Conservation (phyloP, 2,113 vertebrate species). For the Poecilia latipinna region DNA sequence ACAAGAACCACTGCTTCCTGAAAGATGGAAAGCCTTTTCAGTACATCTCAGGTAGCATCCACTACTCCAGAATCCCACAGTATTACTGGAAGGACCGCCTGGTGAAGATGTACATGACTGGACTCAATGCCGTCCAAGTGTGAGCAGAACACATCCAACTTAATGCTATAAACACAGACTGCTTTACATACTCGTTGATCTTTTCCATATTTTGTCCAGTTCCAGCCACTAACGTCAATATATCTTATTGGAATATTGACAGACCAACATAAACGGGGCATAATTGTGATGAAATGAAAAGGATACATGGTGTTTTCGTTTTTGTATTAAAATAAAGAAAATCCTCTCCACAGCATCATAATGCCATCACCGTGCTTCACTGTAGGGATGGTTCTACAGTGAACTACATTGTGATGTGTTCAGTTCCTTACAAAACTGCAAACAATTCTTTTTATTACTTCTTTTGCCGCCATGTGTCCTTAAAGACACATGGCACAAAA, state of each 20-base stretch:
- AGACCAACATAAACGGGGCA: background rate
- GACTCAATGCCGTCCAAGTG: conserved; percentile 91
- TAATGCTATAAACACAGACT: background rate
- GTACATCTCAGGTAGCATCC: conserved; percentile 93
- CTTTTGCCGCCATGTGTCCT: too few species aligned
- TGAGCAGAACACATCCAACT: conserved; percentile 72
- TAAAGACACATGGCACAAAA: too few species aligned
- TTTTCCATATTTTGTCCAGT: background rate
- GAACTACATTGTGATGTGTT: background rate
- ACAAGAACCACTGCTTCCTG: conserved; percentile 83
- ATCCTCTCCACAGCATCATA: background rate
- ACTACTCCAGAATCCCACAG: conserved; percentile 89
- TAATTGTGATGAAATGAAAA: background rate
- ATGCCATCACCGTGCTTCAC: background rate
- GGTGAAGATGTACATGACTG: conserved; percentile 91
- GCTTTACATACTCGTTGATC: background rate
- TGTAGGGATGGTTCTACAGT: background rate
- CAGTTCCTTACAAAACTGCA: background rate
- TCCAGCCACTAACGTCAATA: too few species aligned
- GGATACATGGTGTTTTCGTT: background rate
- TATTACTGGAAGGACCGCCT: conserved; percentile 93
- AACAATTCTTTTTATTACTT: background rate
- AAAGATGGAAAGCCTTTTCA: conserved; percentile 89
- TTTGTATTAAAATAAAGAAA: background rate
- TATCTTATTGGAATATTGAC: background rate